A percentile compares a stretch with the other conserved stretches of the same genome.
These are phyloP conservation scores for Eupithecia pulchellata DNA, from an alignment of 2,888 invertebrate genomes.

Conservation along the genomic window DNA sequence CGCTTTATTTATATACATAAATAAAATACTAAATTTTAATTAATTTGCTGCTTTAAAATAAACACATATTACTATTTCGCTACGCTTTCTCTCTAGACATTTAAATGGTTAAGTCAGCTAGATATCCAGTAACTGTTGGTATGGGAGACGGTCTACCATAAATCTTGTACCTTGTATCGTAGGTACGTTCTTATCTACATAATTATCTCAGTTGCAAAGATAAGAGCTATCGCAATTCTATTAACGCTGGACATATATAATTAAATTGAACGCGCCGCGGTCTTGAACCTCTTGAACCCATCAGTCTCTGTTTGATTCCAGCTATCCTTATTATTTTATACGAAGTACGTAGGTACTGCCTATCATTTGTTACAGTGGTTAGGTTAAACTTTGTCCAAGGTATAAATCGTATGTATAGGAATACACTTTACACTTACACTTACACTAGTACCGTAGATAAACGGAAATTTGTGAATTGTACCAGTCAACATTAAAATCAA, in stretches of 20 bases:
- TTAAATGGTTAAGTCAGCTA: background rate
- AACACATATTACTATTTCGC: background rate
- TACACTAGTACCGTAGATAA: too few species aligned
- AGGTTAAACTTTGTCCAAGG: background rate
- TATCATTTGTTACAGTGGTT: background rate
- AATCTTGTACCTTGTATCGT: background rate
- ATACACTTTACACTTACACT: too few species aligned
- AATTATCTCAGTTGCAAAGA: constrained; percentile 3
- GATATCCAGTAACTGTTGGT: background rate
- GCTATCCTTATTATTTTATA: background rate
- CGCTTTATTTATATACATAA: too few species aligned
- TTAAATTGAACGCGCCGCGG: constrained; percentile 5
- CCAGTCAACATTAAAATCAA: background rate
- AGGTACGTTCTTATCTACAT: background rate
- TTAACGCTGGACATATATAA: background rate
- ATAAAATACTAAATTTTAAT: too few species aligned
- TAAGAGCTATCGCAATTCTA: constrained; percentile 15
- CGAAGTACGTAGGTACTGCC: too few species aligned
- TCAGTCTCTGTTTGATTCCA: background rate
- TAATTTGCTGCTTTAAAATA: background rate
- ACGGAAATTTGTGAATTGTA: background rate
- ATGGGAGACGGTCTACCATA: background rate
- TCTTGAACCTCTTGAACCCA: constrained; percentile 3
- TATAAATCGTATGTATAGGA: background rate
- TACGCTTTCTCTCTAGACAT: background rate